Conservation (phyloP, 2,113 vertebrate genomes). For the Megaceryle torquata region DNA sequence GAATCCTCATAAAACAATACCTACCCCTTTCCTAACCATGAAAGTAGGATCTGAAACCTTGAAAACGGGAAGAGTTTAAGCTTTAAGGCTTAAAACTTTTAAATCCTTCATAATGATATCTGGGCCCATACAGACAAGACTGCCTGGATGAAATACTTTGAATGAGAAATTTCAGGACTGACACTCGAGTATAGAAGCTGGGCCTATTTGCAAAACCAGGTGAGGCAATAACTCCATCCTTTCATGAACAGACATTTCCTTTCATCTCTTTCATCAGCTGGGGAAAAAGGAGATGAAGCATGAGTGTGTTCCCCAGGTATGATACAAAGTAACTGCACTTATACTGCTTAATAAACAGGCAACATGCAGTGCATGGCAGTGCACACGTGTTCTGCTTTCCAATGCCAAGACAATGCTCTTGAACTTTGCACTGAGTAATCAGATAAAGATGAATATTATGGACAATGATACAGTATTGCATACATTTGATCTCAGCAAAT, state of each 20-base stretch:
- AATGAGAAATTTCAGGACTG: neutral
- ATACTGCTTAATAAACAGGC: neutral
- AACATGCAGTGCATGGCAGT: neutral
- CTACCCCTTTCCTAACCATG: neutral
- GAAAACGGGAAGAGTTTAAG: neutral
- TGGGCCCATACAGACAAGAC: neutral
- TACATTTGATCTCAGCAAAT: neutral
- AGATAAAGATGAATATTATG: neutral
- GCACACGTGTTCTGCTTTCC: neutral
- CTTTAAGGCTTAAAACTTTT: neutral
- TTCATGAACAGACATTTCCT: neutral
- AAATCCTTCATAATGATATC: neutral
- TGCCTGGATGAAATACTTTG: neutral
- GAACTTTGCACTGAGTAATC: neutral
- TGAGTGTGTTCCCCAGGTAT: accelerated
- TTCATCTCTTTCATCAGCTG: neutral
- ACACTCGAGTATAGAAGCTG: neutral
- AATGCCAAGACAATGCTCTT: neutral
- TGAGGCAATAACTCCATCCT: neutral
- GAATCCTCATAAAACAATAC: neutral
- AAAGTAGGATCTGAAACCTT: neutral
- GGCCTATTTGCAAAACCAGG: neutral
- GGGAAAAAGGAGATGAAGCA: neutral
- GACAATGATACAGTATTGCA: accelerated
- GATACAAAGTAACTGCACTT: neutral